phyloP scores from a whole-genome alignment of 2,113 vertebrate species.

The Arvicanthis niloticus region DNA sequence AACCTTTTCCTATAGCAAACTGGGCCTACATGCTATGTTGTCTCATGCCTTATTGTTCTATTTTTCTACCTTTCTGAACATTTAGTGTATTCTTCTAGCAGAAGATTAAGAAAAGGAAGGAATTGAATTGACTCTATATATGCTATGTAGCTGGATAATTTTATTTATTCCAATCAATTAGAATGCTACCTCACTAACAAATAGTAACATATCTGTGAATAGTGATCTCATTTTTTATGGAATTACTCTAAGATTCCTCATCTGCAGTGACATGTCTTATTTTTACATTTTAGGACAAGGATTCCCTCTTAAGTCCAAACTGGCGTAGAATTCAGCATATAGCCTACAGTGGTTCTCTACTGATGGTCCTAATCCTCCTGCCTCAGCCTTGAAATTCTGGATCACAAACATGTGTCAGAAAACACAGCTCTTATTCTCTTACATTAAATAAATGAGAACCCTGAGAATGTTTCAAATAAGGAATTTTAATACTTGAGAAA shows the following conservation, averaged over 20 bases:
- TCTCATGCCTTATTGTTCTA: constrained; percentile 22
- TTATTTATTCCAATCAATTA: background rate
- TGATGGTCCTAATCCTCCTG: background rate
- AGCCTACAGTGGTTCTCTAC: too few species aligned
- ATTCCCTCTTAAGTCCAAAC: background rate
- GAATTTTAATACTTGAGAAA: background rate
- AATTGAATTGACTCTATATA: background rate
- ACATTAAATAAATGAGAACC: background rate
- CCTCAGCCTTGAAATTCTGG: background rate
- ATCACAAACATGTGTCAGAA: background rate
- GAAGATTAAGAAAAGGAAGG: background rate
- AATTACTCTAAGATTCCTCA: too few species aligned
- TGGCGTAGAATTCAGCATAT: background rate
- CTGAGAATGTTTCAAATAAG: background rate
- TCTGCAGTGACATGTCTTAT: too few species aligned
- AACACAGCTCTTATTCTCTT: background rate
- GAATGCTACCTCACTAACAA: background rate
- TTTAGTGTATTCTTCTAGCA: background rate
- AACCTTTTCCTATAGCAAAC: background rate
- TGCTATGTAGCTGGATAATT: background rate
- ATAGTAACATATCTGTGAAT: background rate
- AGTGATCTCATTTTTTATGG: background rate
- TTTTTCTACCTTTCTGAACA: background rate
- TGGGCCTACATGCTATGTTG: background rate
- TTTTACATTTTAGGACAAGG: background rate